phyloP scores from a whole-genome alignment of 1,140 invertebrate species.

The Polyergus mexicanus region DNA sequence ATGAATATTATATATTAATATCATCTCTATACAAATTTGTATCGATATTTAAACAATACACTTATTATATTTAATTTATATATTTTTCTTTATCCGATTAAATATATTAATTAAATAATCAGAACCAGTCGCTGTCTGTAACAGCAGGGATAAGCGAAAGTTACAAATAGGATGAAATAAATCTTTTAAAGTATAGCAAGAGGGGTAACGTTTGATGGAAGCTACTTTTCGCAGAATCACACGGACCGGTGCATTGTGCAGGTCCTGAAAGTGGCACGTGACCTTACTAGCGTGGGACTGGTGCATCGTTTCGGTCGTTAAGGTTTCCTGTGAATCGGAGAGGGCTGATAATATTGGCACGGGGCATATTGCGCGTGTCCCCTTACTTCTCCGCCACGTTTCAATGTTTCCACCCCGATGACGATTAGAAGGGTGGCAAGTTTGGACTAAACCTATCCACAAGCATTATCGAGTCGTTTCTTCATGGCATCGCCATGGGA shows the following conservation, averaged over 20 bases:
- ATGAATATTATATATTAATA: background rate
- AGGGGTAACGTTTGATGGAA: constrained; percentile 61
- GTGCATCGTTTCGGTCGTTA: constrained; percentile 75
- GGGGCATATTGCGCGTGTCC: constrained; percentile 81
- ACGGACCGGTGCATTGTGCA: constrained; percentile 80
- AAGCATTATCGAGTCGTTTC: constrained; percentile 70
- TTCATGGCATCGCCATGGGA: constrained; percentile 65
- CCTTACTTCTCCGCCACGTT: constrained; percentile 39
- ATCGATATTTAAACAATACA: no score
- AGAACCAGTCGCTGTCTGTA: background rate
- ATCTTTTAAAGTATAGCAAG: constrained; percentile 55
- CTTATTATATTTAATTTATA: background rate
- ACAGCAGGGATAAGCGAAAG: background rate
- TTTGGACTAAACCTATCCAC: constrained; percentile 66
- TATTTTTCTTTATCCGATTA: background rate
- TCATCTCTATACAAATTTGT: background rate
- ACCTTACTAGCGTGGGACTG: constrained; percentile 81
- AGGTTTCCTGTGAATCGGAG: constrained; percentile 69
- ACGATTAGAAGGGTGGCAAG: constrained; percentile 66
- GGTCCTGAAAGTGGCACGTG: constrained; percentile 81
- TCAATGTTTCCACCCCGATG: constrained; percentile 73
- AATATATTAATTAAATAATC: constrained; percentile 20
- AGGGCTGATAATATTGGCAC: constrained; percentile 80
- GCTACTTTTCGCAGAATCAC: constrained; percentile 80
- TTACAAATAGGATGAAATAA: constrained; percentile 68